These are phyloP conservation scores for Panopea generosa DNA, from an alignment of 2,888 invertebrate species.

Conservation along the genomic window DNA sequence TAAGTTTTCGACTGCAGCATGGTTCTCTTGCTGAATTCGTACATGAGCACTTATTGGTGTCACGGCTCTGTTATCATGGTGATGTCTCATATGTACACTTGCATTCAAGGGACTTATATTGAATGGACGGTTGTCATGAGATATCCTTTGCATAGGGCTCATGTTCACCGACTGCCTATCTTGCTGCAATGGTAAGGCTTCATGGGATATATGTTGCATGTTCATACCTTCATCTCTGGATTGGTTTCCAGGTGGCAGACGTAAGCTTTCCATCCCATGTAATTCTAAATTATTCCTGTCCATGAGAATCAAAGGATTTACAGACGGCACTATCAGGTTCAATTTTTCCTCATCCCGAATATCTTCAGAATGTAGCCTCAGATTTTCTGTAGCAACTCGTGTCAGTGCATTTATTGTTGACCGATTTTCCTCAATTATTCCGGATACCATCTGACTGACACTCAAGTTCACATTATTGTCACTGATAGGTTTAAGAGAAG, in stretches of 20 bases:
- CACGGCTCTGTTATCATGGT: not conserved
- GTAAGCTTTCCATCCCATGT: not conserved
- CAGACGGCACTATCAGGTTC: conserved; percentile 20
- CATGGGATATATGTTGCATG: no score
- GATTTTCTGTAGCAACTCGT: conserved; percentile 52
- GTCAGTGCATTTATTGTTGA: conserved; percentile 44
- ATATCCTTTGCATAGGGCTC: not conserved
- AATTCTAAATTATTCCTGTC: conserved; percentile 7
- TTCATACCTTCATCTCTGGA: not conserved
- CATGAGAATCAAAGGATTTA: conserved; percentile 35
- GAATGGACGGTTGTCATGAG: not conserved
- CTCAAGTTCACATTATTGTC: not conserved
- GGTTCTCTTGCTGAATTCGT: not conserved
- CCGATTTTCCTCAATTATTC: conserved; percentile 28
- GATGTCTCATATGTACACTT: not conserved
- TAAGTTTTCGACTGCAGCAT: not conserved
- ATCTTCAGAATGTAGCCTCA: conserved; percentile 50
- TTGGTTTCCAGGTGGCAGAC: not conserved
- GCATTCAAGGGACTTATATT: not conserved
- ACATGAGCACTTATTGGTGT: no score
- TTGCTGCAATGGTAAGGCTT: no score
- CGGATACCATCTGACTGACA: conserved; percentile 20
- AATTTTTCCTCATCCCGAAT: conserved; percentile 37
- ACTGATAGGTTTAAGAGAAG: not conserved
- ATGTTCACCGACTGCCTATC: no score